Evolutionary conservation across 2,888 invertebrate genomes (phyloP).

Genomic region (Pristionchus arcanus): DNA sequence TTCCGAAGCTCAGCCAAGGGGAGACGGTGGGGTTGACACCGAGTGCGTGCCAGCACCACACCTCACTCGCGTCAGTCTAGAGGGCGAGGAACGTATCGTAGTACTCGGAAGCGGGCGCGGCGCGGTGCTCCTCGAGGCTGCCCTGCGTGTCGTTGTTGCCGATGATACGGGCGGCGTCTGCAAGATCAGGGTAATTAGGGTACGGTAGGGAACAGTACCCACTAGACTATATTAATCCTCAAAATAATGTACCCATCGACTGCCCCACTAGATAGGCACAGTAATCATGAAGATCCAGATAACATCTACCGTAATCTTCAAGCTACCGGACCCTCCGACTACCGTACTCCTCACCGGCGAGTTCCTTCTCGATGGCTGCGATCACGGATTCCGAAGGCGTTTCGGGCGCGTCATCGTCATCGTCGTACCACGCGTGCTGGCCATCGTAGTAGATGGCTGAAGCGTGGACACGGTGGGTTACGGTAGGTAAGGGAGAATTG

Average conservation of each 20-base stretch:
- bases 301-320: not conserved
- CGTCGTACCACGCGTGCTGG: not conserved
- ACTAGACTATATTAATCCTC: not conserved
- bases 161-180: slow-evolving; percentile 29
- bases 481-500: not conserved
- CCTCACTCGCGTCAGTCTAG: not conserved
- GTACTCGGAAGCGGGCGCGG: slow-evolving; percentile 56
- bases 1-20: no score
- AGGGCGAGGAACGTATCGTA: not conserved
- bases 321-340: not conserved
- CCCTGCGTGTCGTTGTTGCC: slow-evolving; percentile 61
- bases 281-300: not conserved
- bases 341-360: not conserved
- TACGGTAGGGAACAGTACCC: not conserved
- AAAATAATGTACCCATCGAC: not conserved
- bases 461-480: not conserved
- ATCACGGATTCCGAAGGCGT: slow-evolving; percentile 26
- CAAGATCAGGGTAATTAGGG: not conserved
- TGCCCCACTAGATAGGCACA: not conserved
- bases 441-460: slow-evolving; percentile 12
- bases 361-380: slow-evolving; percentile 32
- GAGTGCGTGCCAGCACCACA: not conserved
- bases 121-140: slow-evolving; percentile 56
- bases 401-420: not conserved
- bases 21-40: no score